Percentiles rank a stretch among this genome's conserved stretches.
Conservation (phyloP, 2,888 invertebrate genomes). For the Zele albiditarsus region DNA sequence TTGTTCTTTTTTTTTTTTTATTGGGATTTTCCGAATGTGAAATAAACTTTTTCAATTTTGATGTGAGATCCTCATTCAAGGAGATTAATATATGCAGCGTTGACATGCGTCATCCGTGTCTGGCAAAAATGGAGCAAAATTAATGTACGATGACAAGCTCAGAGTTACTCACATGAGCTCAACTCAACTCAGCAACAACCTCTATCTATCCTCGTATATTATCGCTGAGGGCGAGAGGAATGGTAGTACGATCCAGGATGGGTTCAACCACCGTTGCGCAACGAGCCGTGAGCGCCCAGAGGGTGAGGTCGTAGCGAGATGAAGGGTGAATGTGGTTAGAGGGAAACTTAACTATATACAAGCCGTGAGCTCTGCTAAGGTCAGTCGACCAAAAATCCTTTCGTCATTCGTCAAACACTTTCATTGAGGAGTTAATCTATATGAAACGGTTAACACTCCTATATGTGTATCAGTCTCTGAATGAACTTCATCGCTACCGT, state of each 20-base stretch:
- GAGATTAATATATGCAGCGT: no score
- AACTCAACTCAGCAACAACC: neutral
- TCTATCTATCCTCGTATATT: neutral
- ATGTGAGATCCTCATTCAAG: neutral
- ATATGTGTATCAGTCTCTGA: neutral
- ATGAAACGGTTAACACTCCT: neutral
- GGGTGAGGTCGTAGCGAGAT: conserved; percentile 9
- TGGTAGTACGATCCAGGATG: neutral
- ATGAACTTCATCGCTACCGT: neutral
- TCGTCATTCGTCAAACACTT: conserved; percentile 27
- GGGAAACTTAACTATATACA: conserved; percentile 2
- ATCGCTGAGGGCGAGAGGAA: neutral
- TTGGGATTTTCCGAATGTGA: no score
- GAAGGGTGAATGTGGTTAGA: conserved; percentile 15
- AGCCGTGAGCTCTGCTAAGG: neutral
- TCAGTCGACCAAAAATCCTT: conserved; percentile 9
- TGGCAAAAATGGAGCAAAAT: neutral
- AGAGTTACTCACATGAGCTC: neutral
- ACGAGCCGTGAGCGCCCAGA: conserved; percentile 28
- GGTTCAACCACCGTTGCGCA: conserved; percentile 39
- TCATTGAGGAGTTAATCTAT: conserved; percentile 14
- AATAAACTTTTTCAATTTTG: neutral
- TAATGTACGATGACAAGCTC: neutral
- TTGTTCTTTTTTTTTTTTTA: no score
- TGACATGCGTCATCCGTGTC: neutral